Percentiles rank a stretch among this genome's conserved stretches.
Evolutionary conservation across 30 jellyfish, hydroid and myxozoan genomes (phyloP).

Genomic region (Aurelia sp.): DNA sequence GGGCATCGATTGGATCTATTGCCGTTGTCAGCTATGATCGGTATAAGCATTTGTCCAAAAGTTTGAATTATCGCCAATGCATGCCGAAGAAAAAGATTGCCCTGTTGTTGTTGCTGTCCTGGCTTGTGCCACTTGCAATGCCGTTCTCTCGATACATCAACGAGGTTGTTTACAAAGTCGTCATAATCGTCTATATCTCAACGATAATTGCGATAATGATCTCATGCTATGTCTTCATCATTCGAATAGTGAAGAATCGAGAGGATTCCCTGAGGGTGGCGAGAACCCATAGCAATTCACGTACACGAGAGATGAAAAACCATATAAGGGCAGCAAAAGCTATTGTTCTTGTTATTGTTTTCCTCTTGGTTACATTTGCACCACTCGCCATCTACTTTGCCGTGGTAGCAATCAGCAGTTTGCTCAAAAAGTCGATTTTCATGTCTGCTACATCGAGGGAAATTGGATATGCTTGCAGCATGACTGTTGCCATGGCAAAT

Average conservation of each 20-base stretch:
- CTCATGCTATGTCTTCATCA: slow-evolving; percentile 46
- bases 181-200: slow-evolving; percentile 29
- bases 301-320: background rate
- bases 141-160: slow-evolving; percentile 71
- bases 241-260: slow-evolving; percentile 27
- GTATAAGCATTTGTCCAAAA: slow-evolving; percentile 66
- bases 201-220: slow-evolving; percentile 29
- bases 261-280: slow-evolving; percentile 6
- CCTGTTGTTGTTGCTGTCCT: slow-evolving; percentile 41
- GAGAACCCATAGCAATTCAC: too few relatives aligned
- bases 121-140: slow-evolving; percentile 76
- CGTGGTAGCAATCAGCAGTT: slow-evolving; percentile 23
- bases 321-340: slow-evolving; percentile 62
- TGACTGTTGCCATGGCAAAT: slow-evolving; percentile 59
- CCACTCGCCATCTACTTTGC: slow-evolving; percentile 53
- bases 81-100: slow-evolving; percentile 62
- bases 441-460: slow-evolving; percentile 26
- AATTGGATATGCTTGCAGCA: slow-evolving; percentile 41
- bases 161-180: slow-evolving; percentile 44
- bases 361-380: slow-evolving; percentile 12
- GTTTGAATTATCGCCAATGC: slow-evolving; percentile 33
- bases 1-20: slow-evolving; percentile 75
- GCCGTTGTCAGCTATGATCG: slow-evolving; percentile 83
- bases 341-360: slow-evolving; percentile 9
- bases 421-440: slow-evolving; percentile 1